phyloP scores from a whole-genome alignment of 2,888 invertebrate genomes.

The Pterobdella sp. region DNA sequence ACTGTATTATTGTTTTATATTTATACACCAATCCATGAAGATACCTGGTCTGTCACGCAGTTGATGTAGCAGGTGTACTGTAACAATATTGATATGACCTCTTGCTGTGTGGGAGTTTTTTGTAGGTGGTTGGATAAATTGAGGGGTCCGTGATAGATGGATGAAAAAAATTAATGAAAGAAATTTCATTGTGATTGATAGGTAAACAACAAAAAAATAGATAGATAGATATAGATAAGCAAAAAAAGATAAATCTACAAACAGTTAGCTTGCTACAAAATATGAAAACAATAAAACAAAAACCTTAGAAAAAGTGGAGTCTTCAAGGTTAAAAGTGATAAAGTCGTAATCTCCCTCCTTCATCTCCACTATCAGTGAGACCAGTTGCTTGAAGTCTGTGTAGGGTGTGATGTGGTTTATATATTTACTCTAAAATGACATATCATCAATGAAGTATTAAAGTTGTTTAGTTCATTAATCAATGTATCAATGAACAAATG shows the following conservation, averaged over 20 bases:
- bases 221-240: not conserved
- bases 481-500: too few species aligned
- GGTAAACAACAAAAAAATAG: too few species aligned
- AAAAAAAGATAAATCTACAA: not conserved
- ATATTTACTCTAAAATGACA: not conserved
- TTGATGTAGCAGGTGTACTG: not conserved
- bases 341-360: not conserved
- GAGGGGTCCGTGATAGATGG: not conserved
- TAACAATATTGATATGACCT: not conserved
- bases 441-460: too few species aligned
- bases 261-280: not conserved
- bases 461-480: not conserved
- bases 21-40: too few species aligned
- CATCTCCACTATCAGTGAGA: not conserved
- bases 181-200: too few species aligned
- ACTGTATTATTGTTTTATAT: too few species aligned
- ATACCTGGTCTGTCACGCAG: not conserved
- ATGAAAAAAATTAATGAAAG: not conserved
- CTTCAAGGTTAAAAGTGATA: not conserved
- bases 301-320: not conserved
- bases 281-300: not conserved
- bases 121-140: not conserved
- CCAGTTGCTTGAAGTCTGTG: conserved; percentile 10
- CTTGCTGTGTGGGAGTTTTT: not conserved
- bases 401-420: not conserved